Percentiles rank a stretch among this genome's conserved stretches.
Conservation (phyloP, 2,888 invertebrate genomes). For the Acanthacorydalis orientalis region DNA sequence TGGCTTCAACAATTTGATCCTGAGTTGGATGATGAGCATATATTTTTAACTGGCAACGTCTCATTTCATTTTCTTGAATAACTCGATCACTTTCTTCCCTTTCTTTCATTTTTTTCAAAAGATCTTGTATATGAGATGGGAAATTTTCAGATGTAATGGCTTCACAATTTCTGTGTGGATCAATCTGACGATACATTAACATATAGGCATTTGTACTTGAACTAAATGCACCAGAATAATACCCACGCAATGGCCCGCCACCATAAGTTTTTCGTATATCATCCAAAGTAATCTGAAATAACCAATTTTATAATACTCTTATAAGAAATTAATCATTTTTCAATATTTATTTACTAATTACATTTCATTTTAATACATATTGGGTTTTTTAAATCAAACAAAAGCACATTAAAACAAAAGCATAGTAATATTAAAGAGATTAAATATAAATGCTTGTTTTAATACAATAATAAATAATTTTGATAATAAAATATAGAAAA, state of each 20-base stretch:
- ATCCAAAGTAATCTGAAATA: slow-evolving; percentile 50
- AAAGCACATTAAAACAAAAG: too few relatives aligned
- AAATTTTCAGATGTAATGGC: slow-evolving; percentile 51
- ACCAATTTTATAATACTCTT: too few relatives aligned
- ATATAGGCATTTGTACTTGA: slow-evolving; percentile 81
- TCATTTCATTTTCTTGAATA: slow-evolving; percentile 40
- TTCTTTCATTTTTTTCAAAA: slow-evolving; percentile 44
- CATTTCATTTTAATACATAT: too few relatives aligned
- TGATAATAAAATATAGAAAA: neutral
- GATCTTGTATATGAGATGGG: slow-evolving; percentile 50
- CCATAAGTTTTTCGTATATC: slow-evolving; percentile 74
- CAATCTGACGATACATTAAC: slow-evolving; percentile 74
- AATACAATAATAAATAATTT: slow-evolving; percentile 2
- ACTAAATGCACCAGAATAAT: slow-evolving; percentile 57
- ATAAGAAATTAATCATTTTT: too few relatives aligned
- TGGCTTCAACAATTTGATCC: slow-evolving; percentile 33
- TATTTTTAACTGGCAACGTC: slow-evolving; percentile 43
- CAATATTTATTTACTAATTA: too few relatives aligned
- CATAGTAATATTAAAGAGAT: too few relatives aligned
- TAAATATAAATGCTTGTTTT: too few relatives aligned
- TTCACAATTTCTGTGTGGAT: slow-evolving; percentile 40
- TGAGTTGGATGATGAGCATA: slow-evolving; percentile 43
- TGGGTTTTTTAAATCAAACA: too few relatives aligned
- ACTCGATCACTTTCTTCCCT: slow-evolving; percentile 46
- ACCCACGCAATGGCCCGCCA: slow-evolving; percentile 44